These are phyloP conservation scores for Anodontia alba DNA, from an alignment of 2,888 invertebrate genomes.

Conservation along the genomic window DNA sequence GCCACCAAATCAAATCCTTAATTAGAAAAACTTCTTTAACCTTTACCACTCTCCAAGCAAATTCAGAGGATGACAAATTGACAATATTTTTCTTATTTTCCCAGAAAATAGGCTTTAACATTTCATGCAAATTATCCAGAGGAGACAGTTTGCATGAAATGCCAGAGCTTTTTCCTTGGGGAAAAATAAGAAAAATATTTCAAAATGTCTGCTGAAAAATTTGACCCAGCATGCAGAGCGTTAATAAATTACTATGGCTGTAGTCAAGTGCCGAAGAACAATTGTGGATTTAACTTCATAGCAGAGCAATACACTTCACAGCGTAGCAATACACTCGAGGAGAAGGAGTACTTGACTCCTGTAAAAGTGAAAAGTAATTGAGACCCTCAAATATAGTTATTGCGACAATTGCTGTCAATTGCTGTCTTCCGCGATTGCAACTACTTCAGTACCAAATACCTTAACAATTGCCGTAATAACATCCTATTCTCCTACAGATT, in stretches of 20 bases:
- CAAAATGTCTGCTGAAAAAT: no score
- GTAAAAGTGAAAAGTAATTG: slow-evolving; percentile 17
- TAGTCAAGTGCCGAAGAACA: not conserved
- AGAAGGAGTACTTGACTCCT: slow-evolving; percentile 15
- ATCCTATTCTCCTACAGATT: slow-evolving; percentile 12
- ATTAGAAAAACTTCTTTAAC: slow-evolving; percentile 13
- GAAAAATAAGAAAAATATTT: no score
- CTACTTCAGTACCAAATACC: slow-evolving; percentile 2
- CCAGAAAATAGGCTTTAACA: no score
- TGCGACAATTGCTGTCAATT: slow-evolving; percentile 17
- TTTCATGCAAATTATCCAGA: no score
- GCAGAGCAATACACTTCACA: not conserved
- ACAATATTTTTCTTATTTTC: no score
- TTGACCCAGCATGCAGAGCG: no score
- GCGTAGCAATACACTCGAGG: slow-evolving; percentile 15
- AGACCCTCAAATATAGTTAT: not conserved
- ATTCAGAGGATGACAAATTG: no score
- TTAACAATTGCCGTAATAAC: slow-evolving; percentile 11
- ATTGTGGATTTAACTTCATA: not conserved
- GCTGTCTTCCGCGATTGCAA: slow-evolving; percentile 1
- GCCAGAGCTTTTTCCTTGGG: no score
- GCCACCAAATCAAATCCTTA: not conserved
- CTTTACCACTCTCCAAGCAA: no score
- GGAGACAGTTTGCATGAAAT: no score
- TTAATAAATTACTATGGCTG: slow-evolving; percentile 14